phyloP scores from a whole-genome alignment of 1,140 invertebrate genomes.

The Scaptomyza montana region DNA sequence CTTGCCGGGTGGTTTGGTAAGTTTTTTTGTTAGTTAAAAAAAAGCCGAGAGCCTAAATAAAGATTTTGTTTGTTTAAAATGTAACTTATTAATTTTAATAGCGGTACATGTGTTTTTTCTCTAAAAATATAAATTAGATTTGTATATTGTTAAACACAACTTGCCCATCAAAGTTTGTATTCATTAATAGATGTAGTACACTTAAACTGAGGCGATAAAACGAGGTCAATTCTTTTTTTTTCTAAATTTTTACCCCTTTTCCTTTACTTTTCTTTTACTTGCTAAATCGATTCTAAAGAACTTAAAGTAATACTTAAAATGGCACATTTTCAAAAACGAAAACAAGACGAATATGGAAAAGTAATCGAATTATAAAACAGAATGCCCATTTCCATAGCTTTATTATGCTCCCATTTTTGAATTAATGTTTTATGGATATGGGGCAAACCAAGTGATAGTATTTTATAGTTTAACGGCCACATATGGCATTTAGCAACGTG shows the following conservation, averaged over 20 bases:
- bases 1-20: conserved; percentile 23
- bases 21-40: not conserved
- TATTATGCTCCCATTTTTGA: too few relatives aligned
- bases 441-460: conserved; percentile 30
- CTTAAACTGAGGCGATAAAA: too few relatives aligned
- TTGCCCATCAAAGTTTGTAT: too few relatives aligned
- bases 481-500: conserved; percentile 35
- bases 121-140: conserved; percentile 38
- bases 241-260: too few relatives aligned
- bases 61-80: too few relatives aligned
- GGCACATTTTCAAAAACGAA: not conserved
- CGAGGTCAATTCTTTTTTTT: too few relatives aligned
- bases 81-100: conserved; percentile 8
- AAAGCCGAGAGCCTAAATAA: too few relatives aligned
- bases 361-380: too few relatives aligned
- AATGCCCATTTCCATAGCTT: not conserved
- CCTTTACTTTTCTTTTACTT: not conserved
- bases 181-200: too few relatives aligned
- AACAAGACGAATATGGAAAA: too few relatives aligned
- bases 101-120: conserved; percentile 4
- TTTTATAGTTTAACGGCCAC: conserved; percentile 46
- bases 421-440: conserved; percentile 1
- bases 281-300: conserved; percentile 9
- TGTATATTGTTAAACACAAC: not conserved
- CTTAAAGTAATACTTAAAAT: not conserved